These are phyloP conservation scores for Slavum lentiscoides DNA, from an alignment of 2,888 invertebrate species.

Conservation along the genomic window DNA sequence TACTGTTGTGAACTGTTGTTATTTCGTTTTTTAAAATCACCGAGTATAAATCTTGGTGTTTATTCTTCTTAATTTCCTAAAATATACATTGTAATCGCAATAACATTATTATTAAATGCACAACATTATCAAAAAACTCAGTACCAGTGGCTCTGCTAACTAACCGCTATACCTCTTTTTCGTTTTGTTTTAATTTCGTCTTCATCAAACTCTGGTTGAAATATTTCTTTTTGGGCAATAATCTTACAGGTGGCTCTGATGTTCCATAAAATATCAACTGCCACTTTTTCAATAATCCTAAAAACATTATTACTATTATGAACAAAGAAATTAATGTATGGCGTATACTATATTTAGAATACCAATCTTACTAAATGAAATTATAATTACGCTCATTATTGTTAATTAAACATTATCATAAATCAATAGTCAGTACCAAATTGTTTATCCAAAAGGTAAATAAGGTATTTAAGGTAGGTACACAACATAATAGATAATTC, in stretches of 20 bases:
- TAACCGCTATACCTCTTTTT: conserved; percentile 45
- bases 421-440: too few relatives aligned
- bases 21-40: not conserved
- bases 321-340: not conserved
- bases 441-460: too few relatives aligned
- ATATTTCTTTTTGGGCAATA: conserved; percentile 59
- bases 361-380: too few relatives aligned
- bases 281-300: conserved; percentile 90
- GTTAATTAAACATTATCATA: too few relatives aligned
- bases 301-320: not conserved
- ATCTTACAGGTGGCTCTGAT: conserved; percentile 77
- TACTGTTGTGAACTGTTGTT: not conserved
- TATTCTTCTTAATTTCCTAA: conserved; percentile 15
- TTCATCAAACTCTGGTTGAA: not conserved
- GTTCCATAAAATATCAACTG: conserved; percentile 96
- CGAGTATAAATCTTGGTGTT: not conserved
- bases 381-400: too few relatives aligned
- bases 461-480: too few relatives aligned
- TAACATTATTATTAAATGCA: not conserved
- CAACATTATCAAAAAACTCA: conserved; percentile 23
- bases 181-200: conserved; percentile 25
- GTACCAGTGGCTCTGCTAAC: conserved; percentile 27
- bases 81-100: conserved; percentile 3
- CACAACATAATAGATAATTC: too few relatives aligned
- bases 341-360: too few relatives aligned